Evolutionary conservation across 2,888 invertebrate species (phyloP), one percentile per base, ranked within the genome.

Genomic region (Eustalomyia histrio): DNA sequence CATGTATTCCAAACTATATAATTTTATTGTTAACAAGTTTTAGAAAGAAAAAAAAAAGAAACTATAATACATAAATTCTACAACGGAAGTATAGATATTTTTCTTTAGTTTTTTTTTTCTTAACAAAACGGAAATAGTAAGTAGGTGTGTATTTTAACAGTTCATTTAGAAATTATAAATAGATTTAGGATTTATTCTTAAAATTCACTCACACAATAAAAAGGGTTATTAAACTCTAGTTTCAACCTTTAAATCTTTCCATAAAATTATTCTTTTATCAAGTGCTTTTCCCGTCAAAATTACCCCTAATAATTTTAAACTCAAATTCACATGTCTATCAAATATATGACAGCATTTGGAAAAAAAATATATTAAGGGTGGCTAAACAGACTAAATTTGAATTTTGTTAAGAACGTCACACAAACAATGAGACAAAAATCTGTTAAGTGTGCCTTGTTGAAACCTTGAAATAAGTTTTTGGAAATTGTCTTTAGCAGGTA

Each of bases 281-380:
- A 76, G 57, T 69, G 57, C 58, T 69, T 4, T 57, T 16, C 18
- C 18, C 21, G 14, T 10, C 7, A 0, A 21, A 57, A 65, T 33
- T 52, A 71, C 39, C 50, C 24, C 14, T 47, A 35, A 63, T 50
- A 55, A 76, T 18, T 43, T 14, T 47, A 12, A 39, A 47, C 17
- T 58, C 24, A 12, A 14, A 71, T 81, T 78, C 81, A 67, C 78
- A 78, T 78, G 81, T 71, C 81, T 65, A 67, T 81, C 81, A 81
- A 71, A 78, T 65, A 69, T 67, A 74, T 81, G 81, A 81, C 74
- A 78, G 76, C 58, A 65, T 58, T 64, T 63, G 24, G 35, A 68
- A 53, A 29, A 4, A 29, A 29, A 29, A 4, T 29, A 21, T 3
- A 21, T 53, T 74, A 78, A 78, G 74, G 81, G 78, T 81, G 78